These are phyloP conservation scores for Pemphigus obesinymphae DNA, from an alignment of 1,140 invertebrate genomes.

Conservation along the genomic window DNA sequence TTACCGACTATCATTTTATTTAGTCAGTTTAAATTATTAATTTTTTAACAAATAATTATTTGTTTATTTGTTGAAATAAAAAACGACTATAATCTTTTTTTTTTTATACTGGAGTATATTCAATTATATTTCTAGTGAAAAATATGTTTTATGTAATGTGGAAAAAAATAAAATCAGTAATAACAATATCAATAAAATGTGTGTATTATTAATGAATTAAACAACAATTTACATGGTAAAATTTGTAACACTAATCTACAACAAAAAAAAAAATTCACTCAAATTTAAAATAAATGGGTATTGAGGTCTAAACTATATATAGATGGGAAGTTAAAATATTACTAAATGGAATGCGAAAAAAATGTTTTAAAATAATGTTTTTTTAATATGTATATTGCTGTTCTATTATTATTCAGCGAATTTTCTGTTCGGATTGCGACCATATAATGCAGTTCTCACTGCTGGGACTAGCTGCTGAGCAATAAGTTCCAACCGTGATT, in stretches of 20 bases:
- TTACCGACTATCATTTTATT: too few relatives aligned
- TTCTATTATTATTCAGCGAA: conserved; percentile 82
- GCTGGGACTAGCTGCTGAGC: conserved; percentile 89
- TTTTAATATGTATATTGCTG: background rate
- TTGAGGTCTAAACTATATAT: conserved; percentile 17
- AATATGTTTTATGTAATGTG: background rate
- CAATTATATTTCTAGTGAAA: too few relatives aligned
- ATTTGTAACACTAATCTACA: conserved; percentile 29
- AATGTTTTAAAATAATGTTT: conserved; percentile 27
- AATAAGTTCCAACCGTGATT: conserved; percentile 89
- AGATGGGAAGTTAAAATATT: conserved; percentile 24
- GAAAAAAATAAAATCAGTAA: conserved; percentile 6
- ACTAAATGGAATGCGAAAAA: conserved; percentile 35
- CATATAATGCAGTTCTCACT: conserved; percentile 88
- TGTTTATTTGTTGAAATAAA: too few relatives aligned
- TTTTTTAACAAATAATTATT: too few relatives aligned
- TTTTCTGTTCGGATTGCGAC: conserved; percentile 90
- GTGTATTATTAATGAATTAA: conserved; percentile 35
- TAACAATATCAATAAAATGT: conserved; percentile 38
- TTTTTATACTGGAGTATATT: too few relatives aligned
- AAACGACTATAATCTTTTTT: too few relatives aligned
- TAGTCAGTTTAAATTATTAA: too few relatives aligned
- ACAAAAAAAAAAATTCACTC: conserved; percentile 7
- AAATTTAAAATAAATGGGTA: conserved; percentile 5
- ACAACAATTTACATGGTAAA: conserved; percentile 27